phyloP scores from a whole-genome alignment of 2,888 invertebrate species.

The Mechanitis messenoides region DNA sequence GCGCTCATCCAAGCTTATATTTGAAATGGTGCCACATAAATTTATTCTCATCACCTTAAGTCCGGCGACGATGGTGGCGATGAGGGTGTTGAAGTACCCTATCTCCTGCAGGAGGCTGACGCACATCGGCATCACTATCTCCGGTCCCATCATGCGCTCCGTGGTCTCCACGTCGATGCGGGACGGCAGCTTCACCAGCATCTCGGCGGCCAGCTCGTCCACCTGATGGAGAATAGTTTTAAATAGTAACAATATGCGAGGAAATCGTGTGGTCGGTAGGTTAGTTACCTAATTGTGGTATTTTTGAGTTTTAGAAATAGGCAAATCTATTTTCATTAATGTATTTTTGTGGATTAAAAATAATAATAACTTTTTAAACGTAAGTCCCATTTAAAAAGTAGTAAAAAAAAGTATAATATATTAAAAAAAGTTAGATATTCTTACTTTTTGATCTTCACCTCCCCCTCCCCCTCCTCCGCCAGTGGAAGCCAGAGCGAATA shows the following conservation, averaged over 20 bases:
- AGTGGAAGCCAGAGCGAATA: constrained; percentile 86
- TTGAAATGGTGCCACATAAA: too few species aligned
- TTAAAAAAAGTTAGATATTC: not conserved
- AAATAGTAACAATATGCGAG: not conserved
- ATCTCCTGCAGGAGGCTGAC: constrained; percentile 90
- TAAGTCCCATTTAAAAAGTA: not conserved
- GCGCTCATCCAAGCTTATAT: not conserved
- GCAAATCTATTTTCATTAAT: not conserved
- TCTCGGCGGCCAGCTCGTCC: constrained; percentile 80
- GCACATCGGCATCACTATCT: constrained; percentile 84
- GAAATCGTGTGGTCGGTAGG: too few species aligned
- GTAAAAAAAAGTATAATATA: too few species aligned
- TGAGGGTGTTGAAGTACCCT: constrained; percentile 63
- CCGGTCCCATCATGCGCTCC: constrained; percentile 82
- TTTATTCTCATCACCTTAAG: constrained; percentile 44
- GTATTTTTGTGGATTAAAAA: constrained; percentile 1
- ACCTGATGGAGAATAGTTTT: constrained; percentile 42
- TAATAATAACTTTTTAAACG: not conserved
- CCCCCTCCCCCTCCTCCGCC: constrained; percentile 74
- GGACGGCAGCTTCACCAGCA: constrained; percentile 82
- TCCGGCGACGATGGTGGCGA: constrained; percentile 47
- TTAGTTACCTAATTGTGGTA: too few species aligned
- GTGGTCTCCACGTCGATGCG: constrained; percentile 86
- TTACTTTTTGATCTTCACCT: constrained; percentile 83
- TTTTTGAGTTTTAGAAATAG: too few species aligned